Evolutionary conservation across 2,888 invertebrate species (phyloP), one percentile per base, ranked within the genome.

Genomic region (Hydriomena furcata): DNA sequence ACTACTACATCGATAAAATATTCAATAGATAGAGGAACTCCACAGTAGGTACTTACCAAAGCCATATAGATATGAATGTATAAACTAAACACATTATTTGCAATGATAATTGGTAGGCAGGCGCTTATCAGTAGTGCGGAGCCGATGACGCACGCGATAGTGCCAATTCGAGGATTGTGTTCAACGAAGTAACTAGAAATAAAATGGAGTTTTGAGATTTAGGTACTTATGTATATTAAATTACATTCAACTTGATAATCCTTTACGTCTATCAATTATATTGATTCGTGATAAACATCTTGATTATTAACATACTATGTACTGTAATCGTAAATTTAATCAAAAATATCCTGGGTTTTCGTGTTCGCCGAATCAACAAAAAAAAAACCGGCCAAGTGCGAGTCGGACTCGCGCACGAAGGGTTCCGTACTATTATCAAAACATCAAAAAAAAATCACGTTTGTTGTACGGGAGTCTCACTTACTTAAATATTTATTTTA

Each of bases 61-160:
- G 68, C 20, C 32, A 23, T 17, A 68, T 71, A 79, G 72, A 82
- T 79, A 79, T 51, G 72, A 76, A 80, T 80, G 75, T 83, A 80
- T 79, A 73, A 71, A 67, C 71, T 67, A 82, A 82, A 82, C 78
- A 84, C 70, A 80, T 82, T 84, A 89, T 90, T 89, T 87, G 89
- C 88, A 87, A 87, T 89, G 88, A 89, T 89, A 88, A 89, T 88
- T 87, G 79, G 76, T 75, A 75, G 78, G 75, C 79, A 73, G 78
- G 73, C 78, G 79, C 85, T 89, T 90, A 90, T 89, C 90, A 87
- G 80, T 68, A 65, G 77, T 72, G 82, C 78, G 79, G 84, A 82
- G 85, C 83, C 75, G 82, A 85, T 90, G 89, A 89, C 90, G 90
- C 90, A 89, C 89, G 79, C 78, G 76, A 37, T 74, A 59, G 24